Conservation (phyloP, 2,888 invertebrate species). For the Glyphotaelius pellucidus region DNA sequence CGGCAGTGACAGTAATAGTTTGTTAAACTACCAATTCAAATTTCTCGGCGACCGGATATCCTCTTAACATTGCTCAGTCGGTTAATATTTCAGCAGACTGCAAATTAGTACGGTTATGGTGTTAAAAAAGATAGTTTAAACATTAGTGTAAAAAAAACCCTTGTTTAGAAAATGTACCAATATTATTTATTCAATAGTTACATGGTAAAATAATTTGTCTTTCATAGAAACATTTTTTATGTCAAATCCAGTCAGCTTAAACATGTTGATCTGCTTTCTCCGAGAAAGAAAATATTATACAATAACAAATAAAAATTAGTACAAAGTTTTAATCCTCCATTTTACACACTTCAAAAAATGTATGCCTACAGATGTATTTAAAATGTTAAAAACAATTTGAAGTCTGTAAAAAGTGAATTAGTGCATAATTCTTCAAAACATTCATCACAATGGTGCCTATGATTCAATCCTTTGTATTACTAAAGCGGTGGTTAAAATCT, state of each 20-base stretch:
- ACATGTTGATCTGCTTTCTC: slow-evolving; percentile 40
- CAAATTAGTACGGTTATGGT: background rate
- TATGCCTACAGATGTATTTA: background rate
- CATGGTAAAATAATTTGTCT: background rate
- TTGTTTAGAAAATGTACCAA: background rate
- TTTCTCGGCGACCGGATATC: too few species aligned
- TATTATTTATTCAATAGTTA: background rate
- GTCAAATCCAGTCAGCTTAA: background rate
- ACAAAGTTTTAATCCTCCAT: background rate
- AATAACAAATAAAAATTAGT: background rate
- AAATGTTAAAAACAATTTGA: background rate
- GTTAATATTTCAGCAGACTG: background rate
- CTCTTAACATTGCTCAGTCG: too few species aligned
- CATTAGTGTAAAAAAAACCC: background rate
- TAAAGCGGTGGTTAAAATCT: background rate
- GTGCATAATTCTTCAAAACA: background rate
- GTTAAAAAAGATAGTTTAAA: background rate
- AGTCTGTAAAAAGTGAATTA: background rate
- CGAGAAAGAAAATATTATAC: slow-evolving; percentile 33
- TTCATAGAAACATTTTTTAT: background rate
- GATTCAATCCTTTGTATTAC: background rate
- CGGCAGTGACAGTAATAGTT: too few species aligned
- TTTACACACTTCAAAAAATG: background rate
- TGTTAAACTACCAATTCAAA: too few species aligned
- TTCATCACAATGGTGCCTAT: background rate